Conservation (phyloP, 1,140 invertebrate genomes). For the Aphis craccivora region DNA sequence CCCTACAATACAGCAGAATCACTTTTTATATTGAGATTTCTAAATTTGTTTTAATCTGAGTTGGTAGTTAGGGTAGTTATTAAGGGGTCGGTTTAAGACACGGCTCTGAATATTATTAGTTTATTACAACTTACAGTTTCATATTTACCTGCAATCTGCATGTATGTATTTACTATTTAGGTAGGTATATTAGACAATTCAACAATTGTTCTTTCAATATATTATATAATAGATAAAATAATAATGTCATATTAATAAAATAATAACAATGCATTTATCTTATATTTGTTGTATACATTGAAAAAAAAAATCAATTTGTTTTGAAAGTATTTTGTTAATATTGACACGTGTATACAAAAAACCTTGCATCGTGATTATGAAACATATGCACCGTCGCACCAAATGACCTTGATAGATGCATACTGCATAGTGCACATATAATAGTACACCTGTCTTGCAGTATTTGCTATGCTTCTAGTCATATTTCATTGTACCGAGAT, state of each 20-base stretch:
- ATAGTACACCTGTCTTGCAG: background rate
- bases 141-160: background rate
- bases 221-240: background rate
- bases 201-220: background rate
- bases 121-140: background rate
- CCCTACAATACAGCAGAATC: background rate
- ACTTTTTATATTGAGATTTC: background rate
- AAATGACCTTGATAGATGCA: constrained; percentile 45
- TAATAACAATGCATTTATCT: background rate
- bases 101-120: background rate
- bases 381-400: constrained; percentile 46
- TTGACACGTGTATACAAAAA: constrained; percentile 48
- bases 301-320: constrained; percentile 15
- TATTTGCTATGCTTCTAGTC: constrained; percentile 34
- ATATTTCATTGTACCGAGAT: constrained; percentile 17
- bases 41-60: background rate
- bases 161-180: too few species aligned
- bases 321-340: constrained; percentile 44
- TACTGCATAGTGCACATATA: constrained; percentile 5
- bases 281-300: background rate
- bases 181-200: background rate
- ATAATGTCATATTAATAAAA: background rate
- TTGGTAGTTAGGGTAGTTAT: too few species aligned
- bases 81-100: background rate
- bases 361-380: constrained; percentile 46